These are phyloP conservation scores for Rhogogaster chlorosoma DNA, from an alignment of 2,888 invertebrate genomes.

Conservation along the genomic window DNA sequence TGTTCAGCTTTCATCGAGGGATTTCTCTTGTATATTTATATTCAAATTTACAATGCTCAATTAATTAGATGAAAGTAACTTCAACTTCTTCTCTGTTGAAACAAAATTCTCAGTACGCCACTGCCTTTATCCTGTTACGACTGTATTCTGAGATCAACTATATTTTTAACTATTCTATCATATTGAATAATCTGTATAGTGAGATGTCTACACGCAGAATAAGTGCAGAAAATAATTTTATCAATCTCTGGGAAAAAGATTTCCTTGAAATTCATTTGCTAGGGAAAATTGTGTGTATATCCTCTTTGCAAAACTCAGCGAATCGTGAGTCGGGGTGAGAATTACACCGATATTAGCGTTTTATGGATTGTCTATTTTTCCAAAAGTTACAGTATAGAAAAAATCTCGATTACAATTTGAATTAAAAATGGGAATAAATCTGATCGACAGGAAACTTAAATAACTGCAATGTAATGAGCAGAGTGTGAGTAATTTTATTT, in stretches of 20 bases:
- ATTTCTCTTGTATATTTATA: background rate
- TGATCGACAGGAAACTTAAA: background rate
- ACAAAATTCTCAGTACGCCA: background rate
- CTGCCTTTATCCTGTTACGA: background rate
- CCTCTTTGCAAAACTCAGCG: background rate
- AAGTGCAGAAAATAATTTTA: background rate
- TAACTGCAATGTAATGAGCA: constrained; percentile 7
- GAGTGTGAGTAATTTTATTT: constrained; percentile 39
- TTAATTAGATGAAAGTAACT: background rate
- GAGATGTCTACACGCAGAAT: background rate
- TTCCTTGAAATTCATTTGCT: constrained; percentile 3
- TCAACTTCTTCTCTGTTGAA: background rate
- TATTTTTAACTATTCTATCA: constrained; percentile 24
- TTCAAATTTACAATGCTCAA: background rate
- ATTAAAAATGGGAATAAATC: background rate
- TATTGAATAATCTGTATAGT: background rate
- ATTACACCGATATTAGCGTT: background rate
- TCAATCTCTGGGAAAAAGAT: constrained; percentile 29
- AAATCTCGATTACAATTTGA: background rate
- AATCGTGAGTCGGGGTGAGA: background rate
- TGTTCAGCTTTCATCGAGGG: background rate
- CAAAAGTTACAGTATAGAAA: background rate
- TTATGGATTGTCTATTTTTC: background rate
- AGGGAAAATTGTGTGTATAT: background rate
- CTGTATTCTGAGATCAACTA: constrained; percentile 21